Base-by-base conservation (phyloP, 1,140 invertebrate species). In the Drosophila santomea region DNA sequence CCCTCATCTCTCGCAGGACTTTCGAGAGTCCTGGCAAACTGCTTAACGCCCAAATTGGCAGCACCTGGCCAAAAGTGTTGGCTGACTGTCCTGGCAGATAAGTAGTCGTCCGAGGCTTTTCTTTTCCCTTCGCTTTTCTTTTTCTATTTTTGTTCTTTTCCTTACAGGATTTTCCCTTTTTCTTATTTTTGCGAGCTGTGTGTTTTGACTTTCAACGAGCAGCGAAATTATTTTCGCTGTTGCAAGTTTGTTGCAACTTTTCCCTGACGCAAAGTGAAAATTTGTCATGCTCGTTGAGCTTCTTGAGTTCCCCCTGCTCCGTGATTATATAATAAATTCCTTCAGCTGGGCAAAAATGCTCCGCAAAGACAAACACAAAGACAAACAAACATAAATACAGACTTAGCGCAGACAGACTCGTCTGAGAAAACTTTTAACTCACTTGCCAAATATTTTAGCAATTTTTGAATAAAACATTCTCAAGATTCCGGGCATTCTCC, bases 381-480 rank as follows among this genome's bases (percentile, higher is more conserved):
- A 20, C 20, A 20, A 82, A 76, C 38, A 88, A 82, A 88, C 74
- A 86, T 76, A 88, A 85, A 86, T 85, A 82, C 78, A 64, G 67
- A 88, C 76, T 72, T 55, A 47, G 77, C 32, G 77, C 32, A 47
- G 47, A 45, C 44, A 69, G 64, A 69, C 67, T 51, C 52, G 77
- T 85, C 78, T 81, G 69, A 59, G 58, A 20, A 60, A 83, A 86
- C 79, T 86, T 80, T 89, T 84, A 89, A 89, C 85, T 89, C 74
- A 60, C 68, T 86, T 83, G 67, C 55, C 84, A 89, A 88, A 88
- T 88, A 89, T 88, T 88, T 88, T 78, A 88, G 82, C 84, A 88
- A 88, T 88, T 88, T 71, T 84, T 84, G 74, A 82, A 89, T 88
- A 88, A 88, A 88, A 89, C 76, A 89, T 88, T 80, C 66, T 58